Evolutionary conservation across 2,113 vertebrate species (phyloP), one percentile per base, ranked within the genome.

Genomic region (Anguilla rostrata): DNA sequence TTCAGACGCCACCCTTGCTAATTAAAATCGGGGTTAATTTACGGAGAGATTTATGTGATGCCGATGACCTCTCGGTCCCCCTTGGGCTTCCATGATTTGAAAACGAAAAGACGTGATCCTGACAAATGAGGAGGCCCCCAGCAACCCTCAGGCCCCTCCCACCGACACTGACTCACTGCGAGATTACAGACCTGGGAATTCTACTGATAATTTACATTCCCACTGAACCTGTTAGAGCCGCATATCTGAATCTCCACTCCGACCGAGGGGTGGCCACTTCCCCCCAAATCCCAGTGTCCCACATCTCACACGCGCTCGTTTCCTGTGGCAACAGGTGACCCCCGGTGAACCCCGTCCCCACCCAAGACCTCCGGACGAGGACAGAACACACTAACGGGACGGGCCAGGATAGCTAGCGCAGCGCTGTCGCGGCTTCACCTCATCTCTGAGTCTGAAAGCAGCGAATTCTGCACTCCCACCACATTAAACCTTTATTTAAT

Each of bases 151-250:
- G 75, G 2, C 15, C 34, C 39, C 16, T 29, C 39, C 16, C 12
- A 22, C 78, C 1, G 34, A n/a, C 34, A 41, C 39, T 20, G 78
- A 40, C 78, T 75, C 71, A 75, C 71, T 75, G n/a, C n/a, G 1
- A n/a, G 71, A 75, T 75, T 75, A 80, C 78, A 40, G 40, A 80
- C 39, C 39, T 41, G 78, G 78, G 78, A 80, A 41, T 80, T 80
- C 41, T 12, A 41, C 39, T 80, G 39, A 80, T 80, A 40, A 80
- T 80, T 39, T 80, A 39, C 18, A 18, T n/a, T 39, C 78, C 34
- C 78, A 39, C 29, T 79, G 29, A 79, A 79, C 78, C 78, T n/a
- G 14, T 40, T 9, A 8, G 1, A 15, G 22, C 75, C 3, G 34
- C 15, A 12, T 34, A 78, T 78, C 34, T 39, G 34, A 79, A 40